Percentiles rank a stretch among this genome's conserved stretches.
Conservation (phyloP, 1,140 invertebrate genomes). For the Diorhabda sublineata region DNA sequence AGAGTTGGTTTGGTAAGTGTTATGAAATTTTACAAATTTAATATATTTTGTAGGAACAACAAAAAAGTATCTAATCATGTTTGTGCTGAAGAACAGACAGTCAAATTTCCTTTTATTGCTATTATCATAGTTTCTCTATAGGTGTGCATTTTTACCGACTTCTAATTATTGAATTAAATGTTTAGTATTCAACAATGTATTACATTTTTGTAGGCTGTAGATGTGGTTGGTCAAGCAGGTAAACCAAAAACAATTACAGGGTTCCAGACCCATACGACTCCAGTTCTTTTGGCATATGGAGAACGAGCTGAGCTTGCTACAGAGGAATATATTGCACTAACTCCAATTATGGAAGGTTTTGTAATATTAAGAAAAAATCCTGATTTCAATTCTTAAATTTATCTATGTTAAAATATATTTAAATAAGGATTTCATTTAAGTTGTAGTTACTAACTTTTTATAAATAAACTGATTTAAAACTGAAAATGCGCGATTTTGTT, state of each 20-base stretch:
- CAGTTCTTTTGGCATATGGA: conserved; percentile 92
- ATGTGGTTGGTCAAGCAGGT: conserved; percentile 98
- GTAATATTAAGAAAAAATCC: conserved; percentile 97
- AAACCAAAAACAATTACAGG: conserved; percentile 99
- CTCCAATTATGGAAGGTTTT: conserved; percentile 98
- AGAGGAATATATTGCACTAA: conserved; percentile 93
- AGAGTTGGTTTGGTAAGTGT: conserved; percentile 85
- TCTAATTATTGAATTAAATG: no score
- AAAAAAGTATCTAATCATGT: no score
- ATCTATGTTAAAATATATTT: no score
- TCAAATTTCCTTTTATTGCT: no score
- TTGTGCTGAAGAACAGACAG: no score
- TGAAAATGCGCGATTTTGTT: no score
- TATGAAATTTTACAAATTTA: neutral
- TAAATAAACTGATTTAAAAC: no score
- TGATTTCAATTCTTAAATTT: conserved; percentile 52
- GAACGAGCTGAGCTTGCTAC: conserved; percentile 97
- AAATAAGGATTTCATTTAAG: no score
- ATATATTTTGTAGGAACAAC: conserved; percentile 7
- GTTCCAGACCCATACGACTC: conserved; percentile 99
- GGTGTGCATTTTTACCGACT: no score
- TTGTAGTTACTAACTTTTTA: no score
- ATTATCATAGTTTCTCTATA: no score
- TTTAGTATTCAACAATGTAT: no score
- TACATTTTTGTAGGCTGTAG: conserved; percentile 72